These are phyloP conservation scores for Drosophila ohnishii DNA, from an alignment of 1,140 invertebrate species.

Conservation along the genomic window DNA sequence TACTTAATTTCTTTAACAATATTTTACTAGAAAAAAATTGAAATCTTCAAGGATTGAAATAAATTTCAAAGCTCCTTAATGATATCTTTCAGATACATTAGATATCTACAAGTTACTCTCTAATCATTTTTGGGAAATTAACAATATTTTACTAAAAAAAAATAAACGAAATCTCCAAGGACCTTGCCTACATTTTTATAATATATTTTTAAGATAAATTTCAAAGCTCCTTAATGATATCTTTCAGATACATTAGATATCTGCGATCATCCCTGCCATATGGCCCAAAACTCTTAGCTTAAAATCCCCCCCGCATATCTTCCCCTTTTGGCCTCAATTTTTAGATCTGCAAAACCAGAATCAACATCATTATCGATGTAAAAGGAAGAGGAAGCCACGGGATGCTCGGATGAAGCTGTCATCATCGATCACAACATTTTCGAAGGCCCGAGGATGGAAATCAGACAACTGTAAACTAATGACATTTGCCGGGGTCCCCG, in stretches of 20 bases:
- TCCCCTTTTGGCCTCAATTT: neutral
- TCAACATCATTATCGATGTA: conserved; percentile 43
- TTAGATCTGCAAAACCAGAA: conserved; percentile 13
- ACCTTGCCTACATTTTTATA: too few relatives aligned
- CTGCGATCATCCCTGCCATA: conserved; percentile 21
- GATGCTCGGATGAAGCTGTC: conserved; percentile 48
- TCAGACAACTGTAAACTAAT: conserved; percentile 79
- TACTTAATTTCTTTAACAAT: too few relatives aligned
- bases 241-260: neutral
- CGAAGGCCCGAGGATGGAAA: conserved; percentile 47
- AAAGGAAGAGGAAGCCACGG: neutral
- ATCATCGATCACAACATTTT: conserved; percentile 75
- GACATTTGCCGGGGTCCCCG: conserved; percentile 38
- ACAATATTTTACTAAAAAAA: too few relatives aligned
- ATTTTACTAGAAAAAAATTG: too few relatives aligned
- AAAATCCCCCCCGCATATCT: neutral
- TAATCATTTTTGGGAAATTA: too few relatives aligned
- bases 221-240: neutral
- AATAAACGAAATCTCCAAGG: too few relatives aligned
- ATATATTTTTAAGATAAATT: neutral
- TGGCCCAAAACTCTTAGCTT: neutral
- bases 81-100: neutral
- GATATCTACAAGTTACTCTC: too few relatives aligned
- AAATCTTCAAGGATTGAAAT: neutral
- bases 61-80: too few relatives aligned